These are phyloP conservation scores for Trachymyrmex cornetzi DNA, from an alignment of 1,140 invertebrate genomes.

Conservation along the genomic window DNA sequence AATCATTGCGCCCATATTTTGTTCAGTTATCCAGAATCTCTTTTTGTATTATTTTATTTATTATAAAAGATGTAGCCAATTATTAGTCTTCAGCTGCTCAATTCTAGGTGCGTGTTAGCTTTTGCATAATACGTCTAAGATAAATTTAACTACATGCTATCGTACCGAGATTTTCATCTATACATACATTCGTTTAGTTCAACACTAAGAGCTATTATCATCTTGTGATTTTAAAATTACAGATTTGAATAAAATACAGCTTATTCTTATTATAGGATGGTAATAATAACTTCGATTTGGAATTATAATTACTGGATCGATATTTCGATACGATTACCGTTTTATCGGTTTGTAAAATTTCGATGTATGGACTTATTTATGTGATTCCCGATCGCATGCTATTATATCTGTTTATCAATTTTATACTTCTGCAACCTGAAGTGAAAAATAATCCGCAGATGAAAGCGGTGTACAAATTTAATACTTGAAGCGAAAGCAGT, in stretches of 20 bases:
- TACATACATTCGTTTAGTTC: not conserved
- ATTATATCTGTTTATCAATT: conserved; percentile 14
- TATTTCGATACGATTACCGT: too few relatives aligned
- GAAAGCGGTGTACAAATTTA: conserved; percentile 52
- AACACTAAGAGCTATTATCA: not conserved
- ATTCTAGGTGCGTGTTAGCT: not conserved
- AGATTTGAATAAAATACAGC: not conserved
- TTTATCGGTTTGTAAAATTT: not conserved
- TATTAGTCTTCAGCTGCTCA: not conserved
- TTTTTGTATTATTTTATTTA: not conserved
- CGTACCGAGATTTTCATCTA: not conserved
- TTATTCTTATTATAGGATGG: not conserved
- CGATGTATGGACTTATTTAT: not conserved
- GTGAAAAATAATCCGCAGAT: conserved; percentile 47
- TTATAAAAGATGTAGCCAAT: not conserved
- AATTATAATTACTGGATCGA: conserved; percentile 4
- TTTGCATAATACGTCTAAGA: not conserved
- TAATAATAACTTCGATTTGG: not conserved
- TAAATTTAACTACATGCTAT: not conserved
- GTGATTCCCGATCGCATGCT: not conserved
- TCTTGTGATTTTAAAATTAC: conserved; percentile 2
- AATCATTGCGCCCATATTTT: conserved; percentile 32
- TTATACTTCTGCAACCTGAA: not conserved
- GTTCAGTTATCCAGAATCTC: not conserved
- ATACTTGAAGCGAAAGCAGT: conserved; percentile 40